Conservation (phyloP, 2,888 invertebrate species). For the Deroplatys truncata region DNA sequence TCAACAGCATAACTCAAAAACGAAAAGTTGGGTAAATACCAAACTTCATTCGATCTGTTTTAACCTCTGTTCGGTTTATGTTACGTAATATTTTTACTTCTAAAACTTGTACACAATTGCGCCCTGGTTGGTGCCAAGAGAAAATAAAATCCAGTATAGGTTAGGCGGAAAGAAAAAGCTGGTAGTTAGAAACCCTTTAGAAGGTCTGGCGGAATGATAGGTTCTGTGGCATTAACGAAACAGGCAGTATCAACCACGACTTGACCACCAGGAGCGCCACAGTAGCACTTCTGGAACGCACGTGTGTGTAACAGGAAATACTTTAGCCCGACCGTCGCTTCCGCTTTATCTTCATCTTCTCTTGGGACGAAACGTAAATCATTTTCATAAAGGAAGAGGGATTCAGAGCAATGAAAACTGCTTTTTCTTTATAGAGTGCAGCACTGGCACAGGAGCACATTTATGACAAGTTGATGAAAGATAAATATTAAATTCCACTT, state of each 20-base stretch:
- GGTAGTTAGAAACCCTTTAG: too few species aligned
- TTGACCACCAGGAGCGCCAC: neutral
- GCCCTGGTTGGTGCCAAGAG: too few species aligned
- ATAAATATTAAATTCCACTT: too few species aligned
- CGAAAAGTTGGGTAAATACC: too few species aligned
- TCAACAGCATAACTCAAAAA: too few species aligned
- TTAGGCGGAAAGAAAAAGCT: too few species aligned
- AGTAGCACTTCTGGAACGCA: neutral
- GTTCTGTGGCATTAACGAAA: neutral
- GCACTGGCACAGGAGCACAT: neutral
- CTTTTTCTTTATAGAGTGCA: neutral
- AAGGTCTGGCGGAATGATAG: neutral
- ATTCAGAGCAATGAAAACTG: neutral
- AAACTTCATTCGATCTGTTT: too few species aligned
- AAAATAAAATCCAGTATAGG: too few species aligned
- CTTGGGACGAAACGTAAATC: neutral
- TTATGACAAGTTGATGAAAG: neutral
- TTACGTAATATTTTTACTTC: too few species aligned
- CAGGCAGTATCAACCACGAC: neutral
- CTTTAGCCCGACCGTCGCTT: neutral
- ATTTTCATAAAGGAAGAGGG: neutral
- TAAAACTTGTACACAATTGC: too few species aligned
- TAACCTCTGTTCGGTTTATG: too few species aligned
- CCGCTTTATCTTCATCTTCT: neutral
- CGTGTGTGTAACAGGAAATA: neutral